Percentiles rank a stretch among this genome's conserved stretches.
phyloP scores from a whole-genome alignment of 1,140 invertebrate genomes.

The Anastatus disparis region DNA sequence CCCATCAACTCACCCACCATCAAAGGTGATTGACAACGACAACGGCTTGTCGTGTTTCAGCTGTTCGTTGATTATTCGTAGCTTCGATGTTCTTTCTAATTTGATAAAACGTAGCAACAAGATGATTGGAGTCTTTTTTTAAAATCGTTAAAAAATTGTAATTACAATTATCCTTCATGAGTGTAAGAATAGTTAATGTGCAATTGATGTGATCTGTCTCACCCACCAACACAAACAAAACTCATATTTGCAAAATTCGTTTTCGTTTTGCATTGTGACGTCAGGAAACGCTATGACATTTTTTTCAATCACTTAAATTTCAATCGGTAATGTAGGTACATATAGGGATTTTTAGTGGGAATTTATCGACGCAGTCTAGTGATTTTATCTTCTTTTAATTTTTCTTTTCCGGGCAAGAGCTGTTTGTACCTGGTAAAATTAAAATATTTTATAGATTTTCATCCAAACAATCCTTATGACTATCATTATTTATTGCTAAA shows the following conservation, averaged over 20 bases:
- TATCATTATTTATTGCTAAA: slow-evolving; percentile 7
- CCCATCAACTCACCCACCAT: background rate
- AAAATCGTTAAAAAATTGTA: background rate
- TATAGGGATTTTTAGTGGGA: background rate
- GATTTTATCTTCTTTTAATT: slow-evolving; percentile 1
- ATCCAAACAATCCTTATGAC: slow-evolving; percentile 17
- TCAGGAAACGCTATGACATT: background rate
- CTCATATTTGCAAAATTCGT: too few species aligned
- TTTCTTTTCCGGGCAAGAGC: slow-evolving; percentile 20
- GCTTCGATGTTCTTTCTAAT: too few species aligned
- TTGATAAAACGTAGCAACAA: background rate
- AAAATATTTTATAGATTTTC: slow-evolving; percentile 12
- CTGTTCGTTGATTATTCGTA: background rate
- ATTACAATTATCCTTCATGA: background rate
- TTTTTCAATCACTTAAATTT: too few species aligned
- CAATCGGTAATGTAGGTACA: background rate
- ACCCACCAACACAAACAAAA: background rate
- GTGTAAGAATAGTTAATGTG: background rate
- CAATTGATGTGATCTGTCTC: background rate
- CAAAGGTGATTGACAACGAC: background rate
- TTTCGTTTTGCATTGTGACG: background rate
- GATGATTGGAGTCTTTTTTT: background rate
- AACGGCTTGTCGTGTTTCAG: background rate
- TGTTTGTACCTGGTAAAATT: slow-evolving; percentile 14
- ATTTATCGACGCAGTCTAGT: slow-evolving; percentile 2